Base-by-base conservation (phyloP, 1,140 invertebrate species). In the Anoplolepis gracilipes region DNA sequence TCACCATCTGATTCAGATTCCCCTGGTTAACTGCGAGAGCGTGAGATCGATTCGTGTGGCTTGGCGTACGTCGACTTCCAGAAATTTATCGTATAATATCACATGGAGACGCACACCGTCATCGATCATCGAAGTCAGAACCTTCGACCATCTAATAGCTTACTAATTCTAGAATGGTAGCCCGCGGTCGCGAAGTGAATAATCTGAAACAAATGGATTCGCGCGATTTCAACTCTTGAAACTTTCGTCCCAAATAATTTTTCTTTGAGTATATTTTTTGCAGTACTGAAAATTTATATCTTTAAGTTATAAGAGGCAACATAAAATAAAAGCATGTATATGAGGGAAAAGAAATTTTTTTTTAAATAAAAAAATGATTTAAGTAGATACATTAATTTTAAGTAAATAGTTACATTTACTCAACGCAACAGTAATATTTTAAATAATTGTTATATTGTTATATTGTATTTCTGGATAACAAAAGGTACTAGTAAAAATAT, bases 11-110 rank as follows among this genome's bases (percentile, higher is more conserved):
- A 90, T 88, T 89, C 86, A 30, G 62, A 86, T 73, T 10, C 13
- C 10, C 61, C 82, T 78, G 67, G 53, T 70, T 85, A 86, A 73
- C 77, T 77, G 87, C 62, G 82, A 81, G 78, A 93, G 85, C 91
- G 90, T 92, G 87, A 92, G 90, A 92, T 91, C 88, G 85, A 85
- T 85, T 87, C 69, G 62, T 89, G 30, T 67, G 53, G 59, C 25
- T 64, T 57, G 87, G 69, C 73, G 53, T 57, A 69, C 76, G 39
- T 57, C 65, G 65, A 88, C 84, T 86, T 19, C 61, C 69, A 75
- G 13, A 16, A 49, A 78, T 89, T 90, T 85, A 70, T 13, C 87
- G 46, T 55, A 46, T 64, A 89, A 79, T 84, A 57, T 6, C 64
- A 65, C 13, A 39, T 59, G 16, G 25, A 85, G 67, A 72, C 53